Conservation (phyloP, 2,888 invertebrate genomes). For the Bembecia ichneumoniformis region DNA sequence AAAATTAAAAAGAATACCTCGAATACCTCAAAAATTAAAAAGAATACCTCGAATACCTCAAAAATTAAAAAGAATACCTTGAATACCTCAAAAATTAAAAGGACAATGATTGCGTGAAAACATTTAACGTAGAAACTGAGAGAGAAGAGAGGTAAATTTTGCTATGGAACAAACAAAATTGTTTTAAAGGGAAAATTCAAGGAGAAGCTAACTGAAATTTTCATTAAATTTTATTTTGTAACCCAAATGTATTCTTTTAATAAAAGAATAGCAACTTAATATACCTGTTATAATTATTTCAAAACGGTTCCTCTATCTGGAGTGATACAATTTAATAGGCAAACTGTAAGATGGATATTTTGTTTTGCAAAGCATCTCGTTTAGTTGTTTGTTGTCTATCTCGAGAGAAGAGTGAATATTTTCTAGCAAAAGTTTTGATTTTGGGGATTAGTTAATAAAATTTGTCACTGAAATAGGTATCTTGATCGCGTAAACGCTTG, state of each 20-base stretch:
- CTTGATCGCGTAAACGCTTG: too few relatives aligned
- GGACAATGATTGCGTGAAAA: conserved; percentile 50
- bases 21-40: conserved; percentile 54
- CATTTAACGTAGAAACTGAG: conserved; percentile 54
- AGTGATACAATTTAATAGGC: too few relatives aligned
- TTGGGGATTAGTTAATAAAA: too few relatives aligned
- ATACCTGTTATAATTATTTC: too few relatives aligned
- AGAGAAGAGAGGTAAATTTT: conserved; percentile 50
- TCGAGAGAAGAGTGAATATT: too few relatives aligned
- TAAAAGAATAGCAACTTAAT: too few relatives aligned
- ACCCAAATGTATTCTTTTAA: conserved; percentile 26
- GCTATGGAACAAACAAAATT: conserved; percentile 56
- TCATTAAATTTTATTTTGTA: conserved; percentile 62
- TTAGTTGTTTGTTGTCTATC: too few relatives aligned
- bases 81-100: conserved; percentile 54
- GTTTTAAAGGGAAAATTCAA: conserved; percentile 48
- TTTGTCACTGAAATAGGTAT: too few relatives aligned
- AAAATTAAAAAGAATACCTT: conserved; percentile 44
- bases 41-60: conserved; percentile 57
- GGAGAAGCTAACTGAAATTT: conserved; percentile 19
- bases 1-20: conserved; percentile 47
- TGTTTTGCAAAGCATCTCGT: too few relatives aligned
- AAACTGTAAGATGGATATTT: too few relatives aligned
- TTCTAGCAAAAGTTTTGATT: too few relatives aligned
- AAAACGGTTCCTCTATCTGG: too few relatives aligned